phyloP scores from a whole-genome alignment of 2,888 invertebrate genomes.

The Dicranocentrus wangi region DNA sequence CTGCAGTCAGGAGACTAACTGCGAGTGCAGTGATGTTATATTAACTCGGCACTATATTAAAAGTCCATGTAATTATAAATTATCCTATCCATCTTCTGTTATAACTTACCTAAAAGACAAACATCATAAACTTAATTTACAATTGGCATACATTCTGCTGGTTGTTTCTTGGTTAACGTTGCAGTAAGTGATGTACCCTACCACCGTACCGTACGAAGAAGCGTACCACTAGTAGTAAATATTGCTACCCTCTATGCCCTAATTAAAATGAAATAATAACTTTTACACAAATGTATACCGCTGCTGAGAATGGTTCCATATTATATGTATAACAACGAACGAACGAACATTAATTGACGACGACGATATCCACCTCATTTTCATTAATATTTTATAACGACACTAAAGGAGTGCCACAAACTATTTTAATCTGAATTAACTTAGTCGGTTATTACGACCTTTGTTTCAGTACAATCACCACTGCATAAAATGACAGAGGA shows the following conservation, averaged over 20 bases:
- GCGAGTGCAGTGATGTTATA: slow-evolving; percentile 33
- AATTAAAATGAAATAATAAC: slow-evolving; percentile 44
- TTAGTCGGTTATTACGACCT: slow-evolving; percentile 49
- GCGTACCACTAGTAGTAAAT: slow-evolving; percentile 27
- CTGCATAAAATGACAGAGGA: slow-evolving; percentile 56
- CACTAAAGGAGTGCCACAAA: slow-evolving; percentile 14
- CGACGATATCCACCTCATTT: not conserved
- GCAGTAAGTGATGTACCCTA: slow-evolving; percentile 62
- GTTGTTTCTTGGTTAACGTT: slow-evolving; percentile 62
- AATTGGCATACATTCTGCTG: slow-evolving; percentile 70
- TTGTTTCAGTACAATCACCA: slow-evolving; percentile 60
- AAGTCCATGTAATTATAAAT: slow-evolving; percentile 65
- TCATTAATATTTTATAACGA: slow-evolving; percentile 8
- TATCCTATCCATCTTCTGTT: slow-evolving; percentile 59
- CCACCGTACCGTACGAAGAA: slow-evolving; percentile 36
- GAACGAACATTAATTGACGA: too few species aligned
- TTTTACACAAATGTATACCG: slow-evolving; percentile 20
- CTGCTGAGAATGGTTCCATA: not conserved
- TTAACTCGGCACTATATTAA: slow-evolving; percentile 48
- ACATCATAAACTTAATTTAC: slow-evolving; percentile 65
- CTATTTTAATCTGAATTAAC: slow-evolving; percentile 55
- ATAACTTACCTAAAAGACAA: slow-evolving; percentile 52
- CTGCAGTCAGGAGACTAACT: slow-evolving; percentile 43
- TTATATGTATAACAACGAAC: too few species aligned
- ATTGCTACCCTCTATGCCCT: slow-evolving; percentile 51